Percentiles rank a stretch among this genome's conserved stretches.
Evolutionary conservation across 2,113 vertebrate genomes (phyloP).

Genomic region (Pungitius pungitius): DNA sequence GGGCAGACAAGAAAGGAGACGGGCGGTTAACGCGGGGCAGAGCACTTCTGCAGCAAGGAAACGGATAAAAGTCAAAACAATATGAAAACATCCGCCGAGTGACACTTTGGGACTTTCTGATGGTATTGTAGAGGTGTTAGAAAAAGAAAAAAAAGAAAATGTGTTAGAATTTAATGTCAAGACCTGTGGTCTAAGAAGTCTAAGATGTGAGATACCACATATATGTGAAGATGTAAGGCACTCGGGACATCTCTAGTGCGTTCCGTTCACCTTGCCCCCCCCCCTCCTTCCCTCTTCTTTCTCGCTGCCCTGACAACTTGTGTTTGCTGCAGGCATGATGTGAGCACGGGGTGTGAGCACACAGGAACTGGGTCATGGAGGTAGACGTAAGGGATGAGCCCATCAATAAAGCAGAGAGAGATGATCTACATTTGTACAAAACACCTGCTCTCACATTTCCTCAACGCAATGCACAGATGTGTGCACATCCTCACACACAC

Average conservation of each 20-base stretch:
- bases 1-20: conserved; percentile 44
- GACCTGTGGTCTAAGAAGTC: conserved; percentile 8
- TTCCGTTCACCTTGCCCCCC: conserved; percentile 32
- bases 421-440: conserved; percentile 52
- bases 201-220: background rate
- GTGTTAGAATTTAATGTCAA: background rate
- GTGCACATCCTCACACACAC: conserved; percentile 12
- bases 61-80: background rate
- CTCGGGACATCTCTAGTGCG: background rate
- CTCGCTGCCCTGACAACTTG: conserved; percentile 55
- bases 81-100: background rate
- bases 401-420: conserved; percentile 69
- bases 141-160: conserved; percentile 14
- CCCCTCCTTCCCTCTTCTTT: background rate
- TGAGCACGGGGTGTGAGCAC: conserved; percentile 60
- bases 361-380: conserved; percentile 74
- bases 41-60: background rate
- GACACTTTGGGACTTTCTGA: background rate
- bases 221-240: background rate
- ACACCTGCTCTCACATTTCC: background rate
- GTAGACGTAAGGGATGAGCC: conserved; percentile 58
- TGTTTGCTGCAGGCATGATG: conserved; percentile 63
- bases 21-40: background rate
- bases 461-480: conserved; percentile 6
- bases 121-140: background rate